Conservation (phyloP, 2,888 invertebrate genomes). For the Sicus ferrugineus region DNA sequence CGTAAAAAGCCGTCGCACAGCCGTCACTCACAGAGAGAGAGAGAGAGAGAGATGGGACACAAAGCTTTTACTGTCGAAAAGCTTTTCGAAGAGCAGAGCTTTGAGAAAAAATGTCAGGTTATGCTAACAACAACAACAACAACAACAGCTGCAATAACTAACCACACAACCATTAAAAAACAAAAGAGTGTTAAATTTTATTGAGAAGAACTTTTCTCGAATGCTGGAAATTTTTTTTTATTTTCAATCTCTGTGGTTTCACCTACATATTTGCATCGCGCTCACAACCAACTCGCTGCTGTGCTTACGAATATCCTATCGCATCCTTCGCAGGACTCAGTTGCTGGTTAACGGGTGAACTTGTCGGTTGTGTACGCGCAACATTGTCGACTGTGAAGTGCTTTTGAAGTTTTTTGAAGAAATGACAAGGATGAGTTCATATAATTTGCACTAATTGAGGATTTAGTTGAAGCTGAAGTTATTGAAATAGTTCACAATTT, state of each 20-base stretch:
- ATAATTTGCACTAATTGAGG: too few relatives aligned
- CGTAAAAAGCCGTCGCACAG: not conserved
- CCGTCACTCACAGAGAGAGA: not conserved
- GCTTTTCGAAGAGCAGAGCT: not conserved
- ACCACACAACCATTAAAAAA: constrained; percentile 12
- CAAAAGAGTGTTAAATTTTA: constrained; percentile 22
- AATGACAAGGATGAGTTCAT: too few relatives aligned
- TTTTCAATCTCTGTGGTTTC: not conserved
- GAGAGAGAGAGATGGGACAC: not conserved
- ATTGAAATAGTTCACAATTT: too few relatives aligned
- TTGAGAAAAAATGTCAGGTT: not conserved
- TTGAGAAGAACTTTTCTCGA: constrained; percentile 7
- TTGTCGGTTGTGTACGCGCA: constrained; percentile 10
- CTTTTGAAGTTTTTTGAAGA: too few relatives aligned
- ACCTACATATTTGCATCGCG: not conserved
- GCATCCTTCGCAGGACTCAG: constrained; percentile 18
- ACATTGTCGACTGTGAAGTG: too few relatives aligned
- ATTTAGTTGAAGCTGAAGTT: too few relatives aligned
- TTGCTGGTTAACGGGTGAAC: constrained; percentile 27
- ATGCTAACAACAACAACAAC: constrained; percentile 3
- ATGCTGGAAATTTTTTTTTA: not conserved
- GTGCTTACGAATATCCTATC: not conserved
- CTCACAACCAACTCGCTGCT: not conserved
- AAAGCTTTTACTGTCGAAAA: not conserved
- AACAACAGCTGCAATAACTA: constrained; percentile 13